A percentile compares a stretch with the other conserved stretches of the same genome.
Conservation (phyloP, 2,797 vertebrate species). For the Syndactyla subalaris region DNA sequence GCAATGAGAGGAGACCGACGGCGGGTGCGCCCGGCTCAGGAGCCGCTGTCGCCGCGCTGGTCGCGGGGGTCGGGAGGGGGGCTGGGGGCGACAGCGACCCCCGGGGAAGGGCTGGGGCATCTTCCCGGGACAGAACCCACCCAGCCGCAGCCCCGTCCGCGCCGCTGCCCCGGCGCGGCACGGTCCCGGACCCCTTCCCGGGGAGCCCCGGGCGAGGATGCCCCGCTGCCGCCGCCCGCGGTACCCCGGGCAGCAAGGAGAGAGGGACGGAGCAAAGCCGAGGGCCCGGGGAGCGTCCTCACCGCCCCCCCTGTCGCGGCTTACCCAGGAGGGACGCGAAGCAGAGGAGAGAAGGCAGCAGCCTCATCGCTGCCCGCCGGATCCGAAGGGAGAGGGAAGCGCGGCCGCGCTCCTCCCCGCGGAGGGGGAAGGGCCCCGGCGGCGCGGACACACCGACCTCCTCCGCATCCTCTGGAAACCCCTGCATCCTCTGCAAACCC, state of each 20-base stretch:
- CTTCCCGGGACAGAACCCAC: too few relatives aligned
- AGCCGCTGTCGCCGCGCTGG: not conserved
- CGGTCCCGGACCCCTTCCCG: too few relatives aligned
- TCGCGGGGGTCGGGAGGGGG: not conserved
- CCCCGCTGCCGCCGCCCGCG: not conserved
- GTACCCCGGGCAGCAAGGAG: not conserved
- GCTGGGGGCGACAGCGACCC: too few relatives aligned
- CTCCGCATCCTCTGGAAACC: too few relatives aligned
- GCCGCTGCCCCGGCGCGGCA: not conserved
- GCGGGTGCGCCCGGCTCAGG: too few relatives aligned
- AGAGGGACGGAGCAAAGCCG: too few relatives aligned
- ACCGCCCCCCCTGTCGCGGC: not conserved
- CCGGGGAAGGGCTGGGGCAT: not conserved
- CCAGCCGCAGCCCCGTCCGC: not conserved
- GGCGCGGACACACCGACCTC: too few relatives aligned
- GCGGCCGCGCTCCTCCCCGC: not conserved
- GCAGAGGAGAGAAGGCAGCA: not conserved
- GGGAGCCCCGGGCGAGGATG: not conserved
- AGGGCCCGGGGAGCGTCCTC: not conserved
- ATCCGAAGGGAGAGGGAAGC: rapidly evolving
- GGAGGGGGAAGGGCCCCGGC: rapidly evolving
- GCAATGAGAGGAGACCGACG: too few relatives aligned
- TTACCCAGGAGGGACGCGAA: not conserved
- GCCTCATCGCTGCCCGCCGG: rapidly evolving
- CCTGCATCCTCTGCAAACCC: too few relatives aligned